Conservation (phyloP, 2,797 vertebrate genomes). For the Taeniopygia guttata region DNA sequence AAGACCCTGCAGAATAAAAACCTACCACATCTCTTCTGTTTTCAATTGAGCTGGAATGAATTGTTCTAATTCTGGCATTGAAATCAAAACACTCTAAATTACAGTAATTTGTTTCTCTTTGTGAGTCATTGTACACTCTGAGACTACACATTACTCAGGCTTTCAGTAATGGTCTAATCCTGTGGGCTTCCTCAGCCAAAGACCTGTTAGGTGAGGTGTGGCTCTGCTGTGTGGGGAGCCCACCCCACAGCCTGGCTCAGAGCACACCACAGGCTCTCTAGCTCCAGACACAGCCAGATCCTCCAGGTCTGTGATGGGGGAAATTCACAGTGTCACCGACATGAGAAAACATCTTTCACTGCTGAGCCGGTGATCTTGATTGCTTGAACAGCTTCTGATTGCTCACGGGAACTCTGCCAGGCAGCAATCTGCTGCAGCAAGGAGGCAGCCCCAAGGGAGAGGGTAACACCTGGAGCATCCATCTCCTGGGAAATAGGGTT, state of each 20-base stretch:
- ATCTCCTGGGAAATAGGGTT: neutral
- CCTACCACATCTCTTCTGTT: conserved; percentile 26
- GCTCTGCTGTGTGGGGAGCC: neutral
- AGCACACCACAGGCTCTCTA: neutral
- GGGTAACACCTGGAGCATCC: neutral
- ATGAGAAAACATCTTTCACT: neutral
- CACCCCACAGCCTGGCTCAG: neutral
- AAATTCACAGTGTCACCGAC: neutral
- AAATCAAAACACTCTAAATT: conserved; percentile 60
- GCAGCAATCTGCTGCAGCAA: neutral
- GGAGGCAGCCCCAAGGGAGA: neutral
- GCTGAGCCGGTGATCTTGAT: neutral
- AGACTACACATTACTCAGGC: conserved; percentile 17
- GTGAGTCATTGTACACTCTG: conserved; percentile 32
- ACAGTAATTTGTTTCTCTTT: conserved; percentile 61
- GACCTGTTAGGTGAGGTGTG: neutral
- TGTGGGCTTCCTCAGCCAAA: neutral
- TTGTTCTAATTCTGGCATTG: conserved; percentile 60
- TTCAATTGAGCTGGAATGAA: conserved; percentile 60
- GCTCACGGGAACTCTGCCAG: neutral
- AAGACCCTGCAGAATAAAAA: conserved; percentile 18
- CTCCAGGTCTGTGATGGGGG: neutral
- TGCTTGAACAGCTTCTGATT: neutral
- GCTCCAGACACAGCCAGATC: neutral
- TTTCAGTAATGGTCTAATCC: conserved; percentile 1